Conservation (phyloP, 2,888 invertebrate species). For the Andricus quercusramuli region DNA sequence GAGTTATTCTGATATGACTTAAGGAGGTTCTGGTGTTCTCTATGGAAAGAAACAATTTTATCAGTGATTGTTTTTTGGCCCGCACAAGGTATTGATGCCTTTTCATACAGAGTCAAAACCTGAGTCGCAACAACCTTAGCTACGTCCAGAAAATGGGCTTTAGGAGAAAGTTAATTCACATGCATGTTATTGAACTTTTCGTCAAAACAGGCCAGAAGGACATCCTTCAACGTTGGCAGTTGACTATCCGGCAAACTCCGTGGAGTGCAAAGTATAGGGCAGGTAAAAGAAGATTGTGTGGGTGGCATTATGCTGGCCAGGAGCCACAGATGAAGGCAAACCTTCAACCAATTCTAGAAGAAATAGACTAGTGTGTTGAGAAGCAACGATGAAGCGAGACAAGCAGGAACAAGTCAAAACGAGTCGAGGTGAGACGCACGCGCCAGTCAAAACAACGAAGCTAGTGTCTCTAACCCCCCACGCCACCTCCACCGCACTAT, state of each 20-base stretch:
- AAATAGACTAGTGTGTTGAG: too few relatives aligned
- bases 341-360: too few relatives aligned
- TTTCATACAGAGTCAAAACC: constrained; percentile 12
- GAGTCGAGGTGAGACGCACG: too few relatives aligned
- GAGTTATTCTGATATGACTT: constrained; percentile 24
- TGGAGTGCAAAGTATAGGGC: constrained; percentile 6
- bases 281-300: background rate
- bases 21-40: constrained; percentile 25
- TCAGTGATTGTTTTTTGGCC: constrained; percentile 19
- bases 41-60: constrained; percentile 14
- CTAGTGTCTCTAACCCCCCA: too few relatives aligned
- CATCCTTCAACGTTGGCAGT: constrained; percentile 3
- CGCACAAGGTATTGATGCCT: background rate
- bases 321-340: too few relatives aligned
- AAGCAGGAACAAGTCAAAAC: too few relatives aligned
- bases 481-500: too few relatives aligned
- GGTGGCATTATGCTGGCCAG: too few relatives aligned
- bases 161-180: background rate
- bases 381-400: too few relatives aligned
- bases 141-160: constrained; percentile 22
- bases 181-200: background rate
- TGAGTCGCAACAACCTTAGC: constrained; percentile 3
- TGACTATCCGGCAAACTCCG: background rate
- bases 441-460: too few relatives aligned
- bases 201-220: background rate